Percentiles rank a stretch among this genome's conserved stretches.
phyloP scores from a whole-genome alignment of 2,888 invertebrate genomes.

The Xestia c-nigrum region DNA sequence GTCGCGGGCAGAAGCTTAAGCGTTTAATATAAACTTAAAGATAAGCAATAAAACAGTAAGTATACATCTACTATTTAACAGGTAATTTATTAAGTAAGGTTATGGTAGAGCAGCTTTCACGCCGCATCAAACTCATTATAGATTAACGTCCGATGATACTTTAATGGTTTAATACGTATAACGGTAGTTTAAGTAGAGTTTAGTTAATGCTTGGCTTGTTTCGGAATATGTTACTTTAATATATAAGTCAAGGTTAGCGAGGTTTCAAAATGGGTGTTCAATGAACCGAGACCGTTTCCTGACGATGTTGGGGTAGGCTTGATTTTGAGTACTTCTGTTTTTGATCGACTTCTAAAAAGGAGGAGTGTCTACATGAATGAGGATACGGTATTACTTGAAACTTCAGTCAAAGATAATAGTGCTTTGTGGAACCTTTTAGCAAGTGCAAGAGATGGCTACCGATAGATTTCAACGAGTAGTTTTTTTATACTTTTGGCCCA shows the following conservation, averaged over 20 bases:
- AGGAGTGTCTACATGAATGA: neutral
- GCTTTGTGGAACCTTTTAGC: too few relatives aligned
- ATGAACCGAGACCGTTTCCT: neutral
- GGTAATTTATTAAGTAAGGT: constrained; percentile 57
- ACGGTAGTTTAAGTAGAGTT: constrained; percentile 52
- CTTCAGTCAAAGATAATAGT: neutral
- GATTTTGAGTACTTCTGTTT: neutral
- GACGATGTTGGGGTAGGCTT: constrained; percentile 28
- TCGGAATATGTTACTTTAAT: constrained; percentile 25
- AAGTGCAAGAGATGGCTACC: neutral
- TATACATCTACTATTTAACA: constrained; percentile 14
- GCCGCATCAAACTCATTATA: constrained; percentile 50
- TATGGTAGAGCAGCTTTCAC: constrained; percentile 46
- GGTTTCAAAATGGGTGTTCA: constrained; percentile 20
- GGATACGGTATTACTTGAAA: neutral
- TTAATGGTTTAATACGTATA: constrained; percentile 50
- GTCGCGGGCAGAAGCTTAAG: too few relatives aligned
- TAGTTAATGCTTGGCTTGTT: constrained; percentile 41
- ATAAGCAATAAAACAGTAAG: constrained; percentile 8
- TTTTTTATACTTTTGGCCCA: too few relatives aligned
- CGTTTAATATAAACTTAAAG: too few relatives aligned
- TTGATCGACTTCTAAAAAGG: neutral
- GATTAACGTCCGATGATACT: constrained; percentile 51
- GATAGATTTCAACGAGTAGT: neutral
- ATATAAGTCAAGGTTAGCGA: constrained; percentile 44